Conservation (phyloP, 2,888 invertebrate species). For the Rotaria macrura region DNA sequence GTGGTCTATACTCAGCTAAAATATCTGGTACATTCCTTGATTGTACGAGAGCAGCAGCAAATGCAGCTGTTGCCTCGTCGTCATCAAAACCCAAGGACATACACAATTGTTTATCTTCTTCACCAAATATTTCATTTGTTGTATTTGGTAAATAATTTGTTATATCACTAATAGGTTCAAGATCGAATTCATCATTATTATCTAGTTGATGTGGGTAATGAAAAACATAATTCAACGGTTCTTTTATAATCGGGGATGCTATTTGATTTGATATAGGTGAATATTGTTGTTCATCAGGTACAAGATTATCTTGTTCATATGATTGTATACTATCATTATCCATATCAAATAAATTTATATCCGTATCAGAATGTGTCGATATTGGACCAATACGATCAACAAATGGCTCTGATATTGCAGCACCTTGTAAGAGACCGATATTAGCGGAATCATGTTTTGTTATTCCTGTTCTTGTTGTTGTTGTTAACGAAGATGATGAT, state of each 20-base stretch:
- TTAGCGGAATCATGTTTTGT: neutral
- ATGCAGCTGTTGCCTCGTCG: neutral
- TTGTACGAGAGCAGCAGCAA: neutral
- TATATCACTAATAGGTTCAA: neutral
- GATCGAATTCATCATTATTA: neutral
- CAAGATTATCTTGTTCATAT: neutral
- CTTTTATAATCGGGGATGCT: neutral
- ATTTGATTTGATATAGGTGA: neutral
- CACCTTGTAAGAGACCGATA: neutral
- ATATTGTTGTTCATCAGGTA: neutral
- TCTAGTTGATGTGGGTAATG: conserved; percentile 1
- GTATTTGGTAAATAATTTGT: neutral
- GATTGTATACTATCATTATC: neutral
- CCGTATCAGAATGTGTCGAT: neutral
- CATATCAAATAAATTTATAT: neutral
- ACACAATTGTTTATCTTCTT: neutral
- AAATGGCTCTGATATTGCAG: neutral
- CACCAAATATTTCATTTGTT: neutral
- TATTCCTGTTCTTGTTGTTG: neutral
- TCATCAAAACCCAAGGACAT: neutral
- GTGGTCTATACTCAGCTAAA: neutral
- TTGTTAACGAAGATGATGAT: too few species aligned
- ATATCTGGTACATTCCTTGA: neutral
- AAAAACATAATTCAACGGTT: neutral
- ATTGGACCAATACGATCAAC: neutral